A percentile compares a stretch with the other conserved stretches of the same genome.
These are phyloP conservation scores for Harpalus rufipes DNA, from an alignment of 2,888 invertebrate species.

Conservation along the genomic window DNA sequence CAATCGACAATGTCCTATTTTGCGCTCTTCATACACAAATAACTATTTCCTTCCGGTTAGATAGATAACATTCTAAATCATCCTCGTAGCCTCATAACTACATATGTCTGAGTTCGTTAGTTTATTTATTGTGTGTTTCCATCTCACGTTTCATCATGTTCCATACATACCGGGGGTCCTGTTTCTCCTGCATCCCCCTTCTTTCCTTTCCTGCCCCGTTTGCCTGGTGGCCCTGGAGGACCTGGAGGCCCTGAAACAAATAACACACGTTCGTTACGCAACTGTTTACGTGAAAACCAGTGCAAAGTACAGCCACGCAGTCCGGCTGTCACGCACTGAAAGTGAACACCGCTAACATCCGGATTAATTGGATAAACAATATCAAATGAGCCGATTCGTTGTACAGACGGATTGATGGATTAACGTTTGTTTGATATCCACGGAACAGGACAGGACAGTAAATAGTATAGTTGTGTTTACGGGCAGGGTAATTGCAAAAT, in stretches of 20 bases:
- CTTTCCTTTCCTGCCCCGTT: conserved; percentile 93
- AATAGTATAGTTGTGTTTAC: too few relatives aligned
- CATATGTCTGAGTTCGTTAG: too few relatives aligned
- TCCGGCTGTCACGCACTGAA: conserved; percentile 21
- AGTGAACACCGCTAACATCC: conserved; percentile 30
- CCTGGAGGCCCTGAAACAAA: conserved; percentile 82
- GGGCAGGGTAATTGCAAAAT: too few relatives aligned
- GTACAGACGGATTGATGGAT: conserved; percentile 17
- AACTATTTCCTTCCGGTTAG: too few relatives aligned
- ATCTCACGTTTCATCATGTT: conserved; percentile 7
- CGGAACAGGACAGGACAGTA: too few relatives aligned
- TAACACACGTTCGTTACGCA: conserved; percentile 26
- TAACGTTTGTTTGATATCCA: conserved; percentile 9
- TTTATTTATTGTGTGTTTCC: conserved; percentile 2
- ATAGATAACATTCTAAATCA: too few relatives aligned
- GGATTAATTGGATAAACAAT: conserved; percentile 46
- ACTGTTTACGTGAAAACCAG: conserved; percentile 14
- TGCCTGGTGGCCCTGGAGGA: conserved; percentile 91
- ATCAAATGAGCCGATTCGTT: conserved; percentile 46
- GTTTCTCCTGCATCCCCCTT: conserved; percentile 91
- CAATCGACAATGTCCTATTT: too few relatives aligned
- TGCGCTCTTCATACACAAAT: too few relatives aligned
- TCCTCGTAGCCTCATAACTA: too few relatives aligned
- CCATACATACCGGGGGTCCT: conserved; percentile 86
- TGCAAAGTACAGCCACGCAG: neutral